Conservation (phyloP, 92 coral and sea anemone species). For the Zoanthus gigantus region DNA sequence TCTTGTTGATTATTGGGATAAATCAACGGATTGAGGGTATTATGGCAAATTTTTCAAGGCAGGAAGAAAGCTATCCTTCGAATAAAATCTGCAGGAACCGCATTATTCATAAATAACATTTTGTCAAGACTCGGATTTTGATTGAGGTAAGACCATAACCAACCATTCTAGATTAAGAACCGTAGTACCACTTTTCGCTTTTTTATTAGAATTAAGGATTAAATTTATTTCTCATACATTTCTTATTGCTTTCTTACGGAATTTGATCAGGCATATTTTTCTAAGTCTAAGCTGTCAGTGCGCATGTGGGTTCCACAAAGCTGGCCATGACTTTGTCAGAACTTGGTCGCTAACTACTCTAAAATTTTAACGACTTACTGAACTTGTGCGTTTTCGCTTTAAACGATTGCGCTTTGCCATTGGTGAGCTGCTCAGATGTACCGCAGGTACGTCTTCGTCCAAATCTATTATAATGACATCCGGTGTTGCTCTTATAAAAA, state of each 20-base stretch:
- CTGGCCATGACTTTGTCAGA: neutral
- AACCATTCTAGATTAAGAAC: constrained; percentile 6
- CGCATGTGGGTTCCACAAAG: neutral
- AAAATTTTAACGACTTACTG: neutral
- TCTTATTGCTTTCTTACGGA: neutral
- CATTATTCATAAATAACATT: neutral
- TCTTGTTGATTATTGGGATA: neutral
- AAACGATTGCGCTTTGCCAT: constrained; percentile 15
- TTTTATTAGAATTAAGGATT: neutral
- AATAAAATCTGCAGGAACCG: neutral
- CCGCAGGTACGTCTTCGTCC: constrained; percentile 17
- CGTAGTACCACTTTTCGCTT: neutral
- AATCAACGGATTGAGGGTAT: constrained; percentile 7
- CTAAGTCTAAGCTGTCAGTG: neutral
- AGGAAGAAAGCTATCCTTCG: constrained; percentile 4
- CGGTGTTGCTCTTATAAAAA: neutral
- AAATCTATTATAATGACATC: constrained; percentile 11
- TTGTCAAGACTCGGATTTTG: neutral
- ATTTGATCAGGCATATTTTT: neutral
- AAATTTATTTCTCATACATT: neutral
- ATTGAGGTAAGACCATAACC: neutral
- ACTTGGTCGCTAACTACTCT: neutral
- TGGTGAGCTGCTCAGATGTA: constrained; percentile 21
- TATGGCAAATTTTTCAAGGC: constrained; percentile 7
- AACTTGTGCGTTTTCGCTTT: constrained; percentile 8